phyloP scores from a whole-genome alignment of 2,113 vertebrate genomes.

The Triplophysa tibetana region DNA sequence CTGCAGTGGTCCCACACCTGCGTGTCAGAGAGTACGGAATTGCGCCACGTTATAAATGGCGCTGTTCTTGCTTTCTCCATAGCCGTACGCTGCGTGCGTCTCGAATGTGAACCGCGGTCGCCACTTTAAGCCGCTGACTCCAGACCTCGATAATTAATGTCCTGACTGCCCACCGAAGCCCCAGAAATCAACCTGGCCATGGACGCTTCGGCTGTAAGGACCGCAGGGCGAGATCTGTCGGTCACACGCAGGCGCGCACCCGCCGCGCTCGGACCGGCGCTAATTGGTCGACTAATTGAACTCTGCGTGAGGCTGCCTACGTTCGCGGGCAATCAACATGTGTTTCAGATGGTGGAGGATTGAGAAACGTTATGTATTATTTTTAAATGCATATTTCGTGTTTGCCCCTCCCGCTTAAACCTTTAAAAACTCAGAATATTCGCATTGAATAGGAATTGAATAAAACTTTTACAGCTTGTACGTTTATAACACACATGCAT shows the following conservation, averaged over 20 bases:
- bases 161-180: conserved; percentile 39
- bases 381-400: conserved; percentile 12
- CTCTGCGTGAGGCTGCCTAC: conserved; percentile 9
- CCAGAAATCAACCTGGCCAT: conserved; percentile 40
- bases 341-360: conserved; percentile 23
- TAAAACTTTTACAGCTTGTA: no score
- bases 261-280: conserved; percentile 30
- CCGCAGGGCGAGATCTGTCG: conserved; percentile 25
- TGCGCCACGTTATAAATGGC: conserved; percentile 35
- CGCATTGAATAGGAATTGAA: background rate
- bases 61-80: conserved; percentile 4
- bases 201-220: background rate
- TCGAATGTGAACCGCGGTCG: background rate
- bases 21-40: background rate
- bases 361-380: conserved; percentile 35
- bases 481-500: no score
- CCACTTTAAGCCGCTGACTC: conserved; percentile 46
- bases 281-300: conserved; percentile 58
- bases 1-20: conserved; percentile 15
- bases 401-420: background rate
- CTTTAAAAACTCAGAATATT: background rate
- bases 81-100: conserved; percentile 5
- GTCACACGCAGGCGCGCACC: conserved; percentile 1
- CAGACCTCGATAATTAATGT: conserved; percentile 49
- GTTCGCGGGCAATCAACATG: conserved; percentile 43